phyloP scores from a whole-genome alignment of 1,140 invertebrate species.

The Brachionus koreanus region DNA sequence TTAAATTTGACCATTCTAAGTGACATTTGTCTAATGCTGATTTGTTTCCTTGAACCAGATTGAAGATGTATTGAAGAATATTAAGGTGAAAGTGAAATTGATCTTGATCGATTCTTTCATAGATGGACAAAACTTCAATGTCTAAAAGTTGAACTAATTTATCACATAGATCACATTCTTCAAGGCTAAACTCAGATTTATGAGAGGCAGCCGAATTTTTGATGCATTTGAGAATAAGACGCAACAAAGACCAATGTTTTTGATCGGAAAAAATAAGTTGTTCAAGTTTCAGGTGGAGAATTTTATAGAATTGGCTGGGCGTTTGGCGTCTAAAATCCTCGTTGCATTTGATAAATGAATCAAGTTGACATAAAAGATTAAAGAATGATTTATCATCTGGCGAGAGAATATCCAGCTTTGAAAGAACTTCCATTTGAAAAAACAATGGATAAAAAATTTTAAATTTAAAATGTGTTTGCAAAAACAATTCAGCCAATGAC shows the following conservation, averaged over 20 bases:
- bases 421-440: no score
- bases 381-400: not conserved
- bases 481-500: no score
- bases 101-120: not conserved
- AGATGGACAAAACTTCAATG: not conserved
- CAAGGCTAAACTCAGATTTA: not conserved
- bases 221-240: not conserved
- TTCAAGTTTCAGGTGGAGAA: not conserved
- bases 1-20: not conserved
- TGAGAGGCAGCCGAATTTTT: conserved; percentile 12
- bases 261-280: not conserved
- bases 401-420: no score
- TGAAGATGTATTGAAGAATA: conserved; percentile 1
- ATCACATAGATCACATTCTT: not conserved
- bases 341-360: not conserved
- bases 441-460: no score
- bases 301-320: not conserved
- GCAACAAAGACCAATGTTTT: not conserved
- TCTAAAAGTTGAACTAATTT: not conserved
- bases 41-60: conserved; percentile 8
- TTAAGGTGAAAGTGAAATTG: not conserved
- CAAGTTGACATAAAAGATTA: not conserved
- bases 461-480: no score
- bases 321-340: not conserved
- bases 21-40: not conserved